Evolutionary conservation across 2,797 vertebrate genomes (phyloP), one percentile per base, ranked within the genome.

Genomic region (Microctenopoma stevenorrisi): DNA sequence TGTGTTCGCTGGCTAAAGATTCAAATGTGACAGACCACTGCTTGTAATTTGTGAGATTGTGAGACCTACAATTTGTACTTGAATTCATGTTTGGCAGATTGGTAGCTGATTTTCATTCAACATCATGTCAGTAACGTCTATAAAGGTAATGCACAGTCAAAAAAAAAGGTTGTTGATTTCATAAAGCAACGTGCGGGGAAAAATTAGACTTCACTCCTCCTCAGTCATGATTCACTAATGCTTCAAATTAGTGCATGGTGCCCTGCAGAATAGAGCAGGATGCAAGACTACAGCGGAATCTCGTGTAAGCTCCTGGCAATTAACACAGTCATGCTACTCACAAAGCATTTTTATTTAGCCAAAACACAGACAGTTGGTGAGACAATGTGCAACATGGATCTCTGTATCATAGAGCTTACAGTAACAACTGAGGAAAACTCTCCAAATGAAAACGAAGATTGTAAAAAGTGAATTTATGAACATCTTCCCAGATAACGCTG

Each of bases 361-460:
- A 50, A 40, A 44, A 61, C 35, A 73, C 12, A 4, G 35, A 57
- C 15, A 42, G 57, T 48, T 61, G 14, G 48, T 15, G n/a, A 68
- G 38, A 64, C 5, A 1, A 46, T 37, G n/a, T 62, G 44, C 35
- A 25, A 1, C 26, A 53, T 6, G 50, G 44, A 48, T 72, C 43
- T 68, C 28, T 76, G 59, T 28, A 38, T 66, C 44, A 26, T 58
- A 42, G 76, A 38, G 55, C 52, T 74, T 51, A 51, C 57, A 55
- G 51, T 22, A 48, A 67, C 65, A 44, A 73, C 8, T 72, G 43
- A 60, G 42, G 38, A 58, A 68, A 72, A 66, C 47, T 72, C 56
- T 71, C 62, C 11, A 75, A 76, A 83, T 82, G 68, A 38, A 47
- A 64, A 63, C 35, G 30, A 64, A 77, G 70, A 87, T 62, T 14